Evolutionary conservation across 2,113 vertebrate species (phyloP), one percentile per base, ranked within the genome.

Genomic region (Ascaphus truei): DNA sequence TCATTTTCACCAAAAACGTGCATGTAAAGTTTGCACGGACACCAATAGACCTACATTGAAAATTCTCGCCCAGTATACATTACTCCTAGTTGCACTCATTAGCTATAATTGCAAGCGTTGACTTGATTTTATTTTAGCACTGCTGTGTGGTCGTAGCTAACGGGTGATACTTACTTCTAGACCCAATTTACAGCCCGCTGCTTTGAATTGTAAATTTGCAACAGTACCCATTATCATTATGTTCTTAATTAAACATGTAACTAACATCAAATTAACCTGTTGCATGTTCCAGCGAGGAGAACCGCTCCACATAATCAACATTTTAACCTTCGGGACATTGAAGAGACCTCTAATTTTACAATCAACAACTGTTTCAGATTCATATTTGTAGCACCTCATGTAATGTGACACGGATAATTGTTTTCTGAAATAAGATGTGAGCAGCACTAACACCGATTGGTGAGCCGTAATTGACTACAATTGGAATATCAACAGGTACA

Each of bases 241-340:
- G 31, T 36, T 58, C 41, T 59, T 60, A 60, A 69, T 68, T 59
- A 50, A 68, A 68, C 65, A 68, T 60, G 66, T 39, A 50, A 36
- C 66, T 69, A 37, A 60, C 56, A 60, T 60, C 66, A 52, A 47
- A 69, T 69, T 60, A 69, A 29, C 53, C 59, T 57, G 16, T 57
- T 57, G 31, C 20, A 57, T 69, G 55, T 59, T 39, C 33, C 51
- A 34, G 34, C 41, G n/a, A 59, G 43, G 55, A 47, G 36, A 60
- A 16, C 30, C 30, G 47, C 39, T 51, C 30, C 13, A 39, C 33
- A 29, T 48, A n/a, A n/a, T n/a, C n/a, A n/a, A n/a, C n/a, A n/a
- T n/a, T n/a, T n/a, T 48, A 48, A 47, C 34, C 55, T 29, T 48
- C 47, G 20, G 20, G 13, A 37, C 51, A 50, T 29, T 18, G 25